phyloP scores from a whole-genome alignment of 1,140 invertebrate species.

The Drosophila jambulina region DNA sequence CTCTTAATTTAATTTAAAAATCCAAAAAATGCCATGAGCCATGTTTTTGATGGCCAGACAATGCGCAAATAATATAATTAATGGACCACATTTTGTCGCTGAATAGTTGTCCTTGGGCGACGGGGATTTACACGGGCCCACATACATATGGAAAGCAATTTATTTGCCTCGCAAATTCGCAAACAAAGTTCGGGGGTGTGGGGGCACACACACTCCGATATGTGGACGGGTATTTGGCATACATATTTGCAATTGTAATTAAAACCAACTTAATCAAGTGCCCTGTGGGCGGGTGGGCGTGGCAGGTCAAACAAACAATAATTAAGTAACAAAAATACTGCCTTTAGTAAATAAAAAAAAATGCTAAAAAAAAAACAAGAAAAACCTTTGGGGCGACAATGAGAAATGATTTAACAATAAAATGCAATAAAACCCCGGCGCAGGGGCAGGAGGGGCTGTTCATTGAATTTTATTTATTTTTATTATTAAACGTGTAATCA shows the following conservation, averaged over 20 bases:
- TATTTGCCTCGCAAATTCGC: conserved; percentile 29
- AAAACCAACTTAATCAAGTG: conserved; percentile 66
- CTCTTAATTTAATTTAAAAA: neutral
- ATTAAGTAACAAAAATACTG: conserved; percentile 69
- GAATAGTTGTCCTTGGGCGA: conserved; percentile 4
- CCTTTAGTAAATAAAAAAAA: conserved; percentile 13
- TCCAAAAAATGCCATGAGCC: neutral
- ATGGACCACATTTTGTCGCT: conserved; percentile 9
- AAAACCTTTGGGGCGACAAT: conserved; percentile 15
- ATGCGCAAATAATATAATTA: conserved; percentile 17
- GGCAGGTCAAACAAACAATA: conserved; percentile 61
- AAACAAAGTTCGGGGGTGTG: conserved; percentile 5
- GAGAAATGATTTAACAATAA: conserved; percentile 60
- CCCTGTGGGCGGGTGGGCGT: neutral
- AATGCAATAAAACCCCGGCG: conserved; percentile 44
- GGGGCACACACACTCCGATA: neutral
- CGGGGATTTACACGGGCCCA: neutral
- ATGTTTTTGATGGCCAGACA: conserved; percentile 1
- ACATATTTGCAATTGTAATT: conserved; percentile 65
- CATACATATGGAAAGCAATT: conserved; percentile 7
- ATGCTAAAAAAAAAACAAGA: neutral
- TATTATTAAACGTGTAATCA: conserved; percentile 74
- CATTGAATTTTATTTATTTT: conserved; percentile 62
- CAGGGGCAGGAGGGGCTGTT: neutral
- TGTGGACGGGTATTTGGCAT: conserved; percentile 12